These are phyloP conservation scores for Xenentodon cancila DNA, from an alignment of 2,797 vertebrate genomes.

Conservation along the genomic window DNA sequence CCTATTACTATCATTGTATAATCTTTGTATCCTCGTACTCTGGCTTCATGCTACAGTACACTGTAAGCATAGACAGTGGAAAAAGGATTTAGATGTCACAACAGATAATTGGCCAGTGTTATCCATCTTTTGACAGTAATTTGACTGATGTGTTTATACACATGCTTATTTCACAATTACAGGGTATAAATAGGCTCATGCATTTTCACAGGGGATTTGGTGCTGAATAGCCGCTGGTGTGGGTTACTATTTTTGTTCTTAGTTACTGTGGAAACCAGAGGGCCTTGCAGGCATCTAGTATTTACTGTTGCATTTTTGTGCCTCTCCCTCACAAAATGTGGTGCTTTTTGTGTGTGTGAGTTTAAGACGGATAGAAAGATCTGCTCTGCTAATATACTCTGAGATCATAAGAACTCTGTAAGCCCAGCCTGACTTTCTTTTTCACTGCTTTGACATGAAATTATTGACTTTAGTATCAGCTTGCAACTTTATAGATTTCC, in stretches of 20 bases:
- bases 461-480: neutral
- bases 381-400: constrained; percentile 8
- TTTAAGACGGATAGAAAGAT: constrained; percentile 17
- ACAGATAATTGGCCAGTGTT: constrained; percentile 44
- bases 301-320: constrained; percentile 73
- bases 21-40: neutral
- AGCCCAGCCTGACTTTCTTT: constrained; percentile 1
- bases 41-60: constrained; percentile 5
- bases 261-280: constrained; percentile 85
- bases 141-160: constrained; percentile 53
- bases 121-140: constrained; percentile 57
- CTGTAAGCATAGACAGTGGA: constrained; percentile 4
- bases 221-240: constrained; percentile 74
- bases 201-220: constrained; percentile 69
- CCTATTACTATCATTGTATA: neutral
- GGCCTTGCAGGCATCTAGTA: constrained; percentile 70
- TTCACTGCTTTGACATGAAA: neutral
- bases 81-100: constrained; percentile 32
- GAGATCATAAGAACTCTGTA: constrained; percentile 18
- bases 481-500: neutral
- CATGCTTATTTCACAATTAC: constrained; percentile 46
- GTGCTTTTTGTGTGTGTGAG: constrained; percentile 9
- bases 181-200: constrained; percentile 73
- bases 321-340: constrained; percentile 50
- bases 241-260: constrained; percentile 81